phyloP scores from a whole-genome alignment of 1,140 invertebrate genomes.

The Lordiphosa collinella region DNA sequence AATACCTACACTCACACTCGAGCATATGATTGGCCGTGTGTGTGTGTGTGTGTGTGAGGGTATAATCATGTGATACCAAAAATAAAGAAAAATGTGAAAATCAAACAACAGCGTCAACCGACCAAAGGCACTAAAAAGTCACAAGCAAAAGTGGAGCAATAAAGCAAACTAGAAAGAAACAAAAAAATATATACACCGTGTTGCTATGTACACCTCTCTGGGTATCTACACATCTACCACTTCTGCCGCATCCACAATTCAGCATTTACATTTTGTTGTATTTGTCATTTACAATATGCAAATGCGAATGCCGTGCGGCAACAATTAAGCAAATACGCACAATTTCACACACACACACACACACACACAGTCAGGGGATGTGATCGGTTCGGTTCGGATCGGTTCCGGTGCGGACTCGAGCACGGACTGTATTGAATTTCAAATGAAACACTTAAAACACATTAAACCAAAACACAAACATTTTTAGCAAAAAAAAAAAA shows the following conservation, averaged over 20 bases:
- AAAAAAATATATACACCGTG: constrained; percentile 31
- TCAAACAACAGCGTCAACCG: constrained; percentile 63
- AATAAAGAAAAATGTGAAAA: constrained; percentile 78
- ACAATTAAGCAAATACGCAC: no score
- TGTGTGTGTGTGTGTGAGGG: neutral
- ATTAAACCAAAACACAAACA: no score
- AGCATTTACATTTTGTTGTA: constrained; percentile 13
- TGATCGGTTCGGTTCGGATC: no score
- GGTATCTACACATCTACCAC: neutral
- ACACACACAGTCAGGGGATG: no score
- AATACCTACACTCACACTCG: constrained; percentile 4
- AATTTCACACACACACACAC: no score
- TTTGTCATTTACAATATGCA: no score
- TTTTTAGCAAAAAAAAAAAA: no score
- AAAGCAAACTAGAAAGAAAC: constrained; percentile 60
- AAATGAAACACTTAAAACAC: no score
- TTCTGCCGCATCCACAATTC: constrained; percentile 1
- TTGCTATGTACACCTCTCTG: constrained; percentile 38
- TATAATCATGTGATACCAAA: constrained; percentile 70
- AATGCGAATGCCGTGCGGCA: no score
- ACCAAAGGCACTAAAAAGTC: constrained; percentile 66
- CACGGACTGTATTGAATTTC: no score
- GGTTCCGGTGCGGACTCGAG: no score
- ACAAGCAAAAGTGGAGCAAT: constrained; percentile 75
- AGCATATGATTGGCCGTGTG: constrained; percentile 5